These are phyloP conservation scores for Caradrina kadenii DNA, from an alignment of 2,888 invertebrate genomes.

Conservation along the genomic window DNA sequence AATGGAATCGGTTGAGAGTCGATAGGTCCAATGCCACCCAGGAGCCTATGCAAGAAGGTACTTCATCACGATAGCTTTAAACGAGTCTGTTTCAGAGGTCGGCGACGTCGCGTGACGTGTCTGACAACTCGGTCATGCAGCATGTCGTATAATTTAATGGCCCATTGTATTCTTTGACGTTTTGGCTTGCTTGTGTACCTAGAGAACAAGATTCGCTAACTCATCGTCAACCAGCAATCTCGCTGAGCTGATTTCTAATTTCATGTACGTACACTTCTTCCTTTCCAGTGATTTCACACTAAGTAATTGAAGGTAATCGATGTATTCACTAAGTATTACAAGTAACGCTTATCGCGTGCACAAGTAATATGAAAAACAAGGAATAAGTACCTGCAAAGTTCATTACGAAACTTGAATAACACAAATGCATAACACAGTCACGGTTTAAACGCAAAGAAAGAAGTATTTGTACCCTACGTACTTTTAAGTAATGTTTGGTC, in stretches of 20 bases:
- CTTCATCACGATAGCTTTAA: conserved; percentile 56
- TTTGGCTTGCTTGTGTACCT: conserved; percentile 47
- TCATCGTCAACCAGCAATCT: conserved; percentile 36
- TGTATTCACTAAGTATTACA: conserved; percentile 52
- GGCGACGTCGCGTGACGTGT: conserved; percentile 72
- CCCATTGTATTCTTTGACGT: conserved; percentile 75
- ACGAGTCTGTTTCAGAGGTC: conserved; percentile 64
- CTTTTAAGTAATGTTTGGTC: conserved; percentile 52
- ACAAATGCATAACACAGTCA: conserved; percentile 76
- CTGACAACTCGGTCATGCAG: conserved; percentile 72
- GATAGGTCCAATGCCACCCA: conserved; percentile 51
- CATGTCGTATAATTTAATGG: conserved; percentile 75
- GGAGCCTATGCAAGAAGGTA: conserved; percentile 52
- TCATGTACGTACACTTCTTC: conserved; percentile 37
- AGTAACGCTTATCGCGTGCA: conserved; percentile 61
- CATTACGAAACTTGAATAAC: conserved; percentile 77
- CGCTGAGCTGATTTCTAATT: conserved; percentile 46
- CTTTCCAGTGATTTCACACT: conserved; percentile 48
- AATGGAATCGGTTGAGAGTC: conserved; percentile 33
- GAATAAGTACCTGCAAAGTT: conserved; percentile 65
- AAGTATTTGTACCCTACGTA: conserved; percentile 52
- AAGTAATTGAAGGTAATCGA: conserved; percentile 40
- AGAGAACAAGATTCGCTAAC: conserved; percentile 37
- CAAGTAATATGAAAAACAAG: conserved; percentile 64
- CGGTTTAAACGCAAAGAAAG: conserved; percentile 67